phyloP scores from a whole-genome alignment of 2,797 vertebrate genomes.

The Eurystomus glaucurus region DNA sequence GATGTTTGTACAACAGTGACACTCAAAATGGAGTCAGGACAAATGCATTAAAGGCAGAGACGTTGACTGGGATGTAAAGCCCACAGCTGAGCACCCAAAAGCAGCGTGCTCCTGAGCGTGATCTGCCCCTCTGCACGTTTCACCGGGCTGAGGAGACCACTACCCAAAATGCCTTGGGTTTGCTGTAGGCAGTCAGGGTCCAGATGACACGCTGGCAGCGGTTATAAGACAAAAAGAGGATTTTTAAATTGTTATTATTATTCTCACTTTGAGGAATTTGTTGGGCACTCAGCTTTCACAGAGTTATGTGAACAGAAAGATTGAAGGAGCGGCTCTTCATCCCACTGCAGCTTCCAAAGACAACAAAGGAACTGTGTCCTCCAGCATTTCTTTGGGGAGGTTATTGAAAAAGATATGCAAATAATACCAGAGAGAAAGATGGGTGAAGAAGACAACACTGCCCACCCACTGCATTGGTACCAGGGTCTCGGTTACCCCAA shows the following conservation, averaged over 20 bases:
- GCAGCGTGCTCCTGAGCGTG: accelerated
- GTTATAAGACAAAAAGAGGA: background rate
- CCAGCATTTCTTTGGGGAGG: background rate
- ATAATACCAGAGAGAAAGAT: background rate
- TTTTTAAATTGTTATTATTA: too few relatives aligned
- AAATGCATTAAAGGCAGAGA: accelerated
- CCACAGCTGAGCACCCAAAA: background rate
- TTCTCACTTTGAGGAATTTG: background rate
- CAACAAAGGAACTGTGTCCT: background rate
- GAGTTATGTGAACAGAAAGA: background rate
- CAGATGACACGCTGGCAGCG: background rate
- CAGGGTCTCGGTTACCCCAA: background rate
- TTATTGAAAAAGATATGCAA: background rate
- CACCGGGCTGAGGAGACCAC: background rate
- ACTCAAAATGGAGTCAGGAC: background rate
- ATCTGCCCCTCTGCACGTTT: background rate
- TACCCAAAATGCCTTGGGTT: background rate
- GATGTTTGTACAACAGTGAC: accelerated
- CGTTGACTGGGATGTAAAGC: background rate
- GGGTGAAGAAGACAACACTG: conserved; percentile 36
- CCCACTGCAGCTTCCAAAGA: background rate
- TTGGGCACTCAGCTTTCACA: background rate
- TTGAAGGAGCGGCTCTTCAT: background rate
- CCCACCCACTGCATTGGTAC: background rate
- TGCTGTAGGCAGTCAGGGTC: background rate